Percentiles rank a stretch among this genome's conserved stretches.
Conservation (phyloP, 2,113 vertebrate species). For the Malurus melanocephalus region DNA sequence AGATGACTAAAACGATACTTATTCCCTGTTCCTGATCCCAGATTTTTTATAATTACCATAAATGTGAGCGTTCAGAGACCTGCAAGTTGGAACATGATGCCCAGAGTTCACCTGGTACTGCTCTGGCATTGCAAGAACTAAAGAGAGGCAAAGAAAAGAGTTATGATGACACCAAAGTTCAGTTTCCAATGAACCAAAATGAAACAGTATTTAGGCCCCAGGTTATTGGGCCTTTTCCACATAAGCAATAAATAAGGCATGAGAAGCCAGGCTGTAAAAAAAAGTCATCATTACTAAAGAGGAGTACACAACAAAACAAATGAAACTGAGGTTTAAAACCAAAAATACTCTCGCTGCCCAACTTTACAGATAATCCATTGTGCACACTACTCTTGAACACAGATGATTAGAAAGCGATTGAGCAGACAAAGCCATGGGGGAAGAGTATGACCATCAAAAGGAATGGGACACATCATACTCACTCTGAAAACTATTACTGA, state of each 20-base stretch:
- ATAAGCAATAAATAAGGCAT: not conserved
- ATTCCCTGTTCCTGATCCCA: fast-evolving
- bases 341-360: not conserved
- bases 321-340: not conserved
- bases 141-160: not conserved
- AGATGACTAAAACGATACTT: not conserved
- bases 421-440: not conserved
- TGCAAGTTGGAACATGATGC: fast-evolving
- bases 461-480: no score
- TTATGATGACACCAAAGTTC: fast-evolving
- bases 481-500: no score
- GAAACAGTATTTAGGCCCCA: not conserved
- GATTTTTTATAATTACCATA: not conserved
- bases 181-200: no score
- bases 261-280: not conserved
- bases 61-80: fast-evolving
- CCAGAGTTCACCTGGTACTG: not conserved
- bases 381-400: not conserved
- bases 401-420: fast-evolving
- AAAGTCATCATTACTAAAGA: not conserved
- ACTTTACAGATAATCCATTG: not conserved
- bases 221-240: not conserved
- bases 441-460: fast-evolving
- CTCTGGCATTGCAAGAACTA: not conserved
- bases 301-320: not conserved